Evolutionary conservation across 2,113 vertebrate species (phyloP).

Genomic region (Amphilophus citrinellus): DNA sequence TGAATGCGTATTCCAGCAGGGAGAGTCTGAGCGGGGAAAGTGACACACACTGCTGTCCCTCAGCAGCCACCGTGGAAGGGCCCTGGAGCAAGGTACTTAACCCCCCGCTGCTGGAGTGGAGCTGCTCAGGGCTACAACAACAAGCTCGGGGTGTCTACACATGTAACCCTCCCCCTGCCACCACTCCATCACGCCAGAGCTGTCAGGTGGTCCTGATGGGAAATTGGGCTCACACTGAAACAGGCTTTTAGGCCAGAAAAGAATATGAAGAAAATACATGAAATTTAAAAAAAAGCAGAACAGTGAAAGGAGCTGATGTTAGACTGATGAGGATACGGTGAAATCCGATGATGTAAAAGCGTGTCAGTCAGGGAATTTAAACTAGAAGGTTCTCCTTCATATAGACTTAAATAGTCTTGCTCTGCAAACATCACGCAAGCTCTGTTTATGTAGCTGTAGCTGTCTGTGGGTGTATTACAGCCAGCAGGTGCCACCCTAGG

Average conservation of each 20-base stretch:
- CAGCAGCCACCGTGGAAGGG: conserved; percentile 59
- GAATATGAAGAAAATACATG: neutral
- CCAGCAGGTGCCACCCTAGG: neutral
- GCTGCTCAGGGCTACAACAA: conserved; percentile 60
- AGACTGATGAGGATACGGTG: neutral
- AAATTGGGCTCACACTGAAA: conserved; percentile 23
- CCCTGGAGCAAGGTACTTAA: conserved; percentile 74
- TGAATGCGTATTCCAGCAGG: conserved; percentile 51
- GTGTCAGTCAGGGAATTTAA: neutral
- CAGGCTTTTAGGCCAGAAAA: conserved; percentile 4
- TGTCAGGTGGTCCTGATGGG: conserved; percentile 44
- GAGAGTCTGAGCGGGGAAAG: conserved; percentile 36
- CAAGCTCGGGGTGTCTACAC: conserved; percentile 63
- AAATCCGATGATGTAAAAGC: neutral
- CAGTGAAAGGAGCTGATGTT: neutral
- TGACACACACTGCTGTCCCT: conserved; percentile 67
- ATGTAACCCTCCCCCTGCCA: conserved; percentile 49
- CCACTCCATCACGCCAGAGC: conserved; percentile 52
- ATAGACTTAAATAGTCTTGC: neutral
- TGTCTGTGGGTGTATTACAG: neutral
- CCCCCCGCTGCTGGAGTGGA: conserved; percentile 70
- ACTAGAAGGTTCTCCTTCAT: neutral
- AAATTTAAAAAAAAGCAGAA: neutral
- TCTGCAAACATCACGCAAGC: neutral
- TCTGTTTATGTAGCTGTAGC: neutral